Evolutionary conservation across 2,797 vertebrate genomes (phyloP).

Genomic region (Pangasius krempfi): DNA sequence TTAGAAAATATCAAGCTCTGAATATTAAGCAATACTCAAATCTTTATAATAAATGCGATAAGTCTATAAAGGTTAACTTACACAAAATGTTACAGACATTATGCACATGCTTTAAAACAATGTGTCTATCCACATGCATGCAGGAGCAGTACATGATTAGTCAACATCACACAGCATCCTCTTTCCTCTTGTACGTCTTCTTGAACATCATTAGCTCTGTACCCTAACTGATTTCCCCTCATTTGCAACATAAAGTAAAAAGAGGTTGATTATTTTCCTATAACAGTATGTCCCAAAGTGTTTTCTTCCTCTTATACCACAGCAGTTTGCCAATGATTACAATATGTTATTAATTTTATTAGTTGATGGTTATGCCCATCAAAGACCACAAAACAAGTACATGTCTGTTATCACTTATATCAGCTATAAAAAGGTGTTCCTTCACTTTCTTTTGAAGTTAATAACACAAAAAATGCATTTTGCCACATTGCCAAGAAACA

Average conservation of each 20-base stretch:
- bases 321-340: neutral
- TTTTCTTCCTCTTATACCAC: neutral
- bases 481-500: neutral
- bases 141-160: neutral
- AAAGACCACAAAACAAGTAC: neutral
- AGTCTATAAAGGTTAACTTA: neutral
- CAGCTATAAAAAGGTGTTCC: neutral
- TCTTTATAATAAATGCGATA: neutral
- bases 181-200: neutral
- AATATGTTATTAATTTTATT: neutral
- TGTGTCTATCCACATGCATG: neutral
- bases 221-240: neutral
- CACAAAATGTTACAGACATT: neutral
- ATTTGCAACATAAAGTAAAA: conserved; percentile 9
- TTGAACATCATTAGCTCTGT: neutral
- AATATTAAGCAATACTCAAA: neutral
- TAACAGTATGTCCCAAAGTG: neutral
- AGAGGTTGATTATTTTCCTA: neutral
- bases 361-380: neutral
- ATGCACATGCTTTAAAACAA: neutral
- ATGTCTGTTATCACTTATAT: neutral
- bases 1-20: neutral
- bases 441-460: neutral
- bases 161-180: neutral
- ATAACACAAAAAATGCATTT: neutral